A percentile compares a stretch with the other conserved stretches of the same genome.
Conservation (phyloP, 2,797 vertebrate genomes). For the Notoglanidium macrostoma region DNA sequence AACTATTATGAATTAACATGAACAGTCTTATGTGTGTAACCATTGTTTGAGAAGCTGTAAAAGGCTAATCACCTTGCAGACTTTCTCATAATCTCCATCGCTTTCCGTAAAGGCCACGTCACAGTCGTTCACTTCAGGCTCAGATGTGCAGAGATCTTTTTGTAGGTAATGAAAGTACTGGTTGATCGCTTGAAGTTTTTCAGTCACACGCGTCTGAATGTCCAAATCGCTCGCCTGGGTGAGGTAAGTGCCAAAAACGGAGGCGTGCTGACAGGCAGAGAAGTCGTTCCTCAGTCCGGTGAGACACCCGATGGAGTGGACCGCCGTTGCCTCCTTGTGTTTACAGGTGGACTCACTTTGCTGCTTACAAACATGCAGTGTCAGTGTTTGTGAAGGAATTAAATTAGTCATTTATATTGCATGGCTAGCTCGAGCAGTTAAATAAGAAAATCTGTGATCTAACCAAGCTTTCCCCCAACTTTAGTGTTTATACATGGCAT, state of each 20-base stretch:
- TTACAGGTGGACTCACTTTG: not conserved
- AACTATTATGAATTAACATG: not conserved
- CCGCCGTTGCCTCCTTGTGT: accelerated
- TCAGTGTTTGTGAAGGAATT: not conserved
- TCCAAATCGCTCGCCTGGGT: accelerated
- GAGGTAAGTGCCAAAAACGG: conserved; percentile 40
- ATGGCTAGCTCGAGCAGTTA: not conserved
- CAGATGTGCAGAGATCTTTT: accelerated
- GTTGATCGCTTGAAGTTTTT: accelerated
- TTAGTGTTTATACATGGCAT: not conserved
- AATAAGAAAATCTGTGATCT: not conserved
- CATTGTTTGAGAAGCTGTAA: conserved; percentile 43
- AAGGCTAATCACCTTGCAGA: conserved; percentile 40
- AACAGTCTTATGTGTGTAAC: conserved; percentile 19
- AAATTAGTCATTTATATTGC: not conserved
- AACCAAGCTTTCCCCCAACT: not conserved
- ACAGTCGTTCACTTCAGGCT: accelerated
- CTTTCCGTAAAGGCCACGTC: not conserved
- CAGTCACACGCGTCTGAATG: accelerated
- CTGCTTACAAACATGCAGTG: conserved; percentile 10
- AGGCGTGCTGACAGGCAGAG: not conserved
- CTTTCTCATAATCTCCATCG: accelerated
- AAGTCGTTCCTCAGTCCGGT: not conserved
- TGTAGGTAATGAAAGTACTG: not conserved
- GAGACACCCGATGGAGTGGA: conserved; percentile 26